These are phyloP conservation scores for Oscheius onirici DNA, from an alignment of 2,888 invertebrate species.

Conservation along the genomic window DNA sequence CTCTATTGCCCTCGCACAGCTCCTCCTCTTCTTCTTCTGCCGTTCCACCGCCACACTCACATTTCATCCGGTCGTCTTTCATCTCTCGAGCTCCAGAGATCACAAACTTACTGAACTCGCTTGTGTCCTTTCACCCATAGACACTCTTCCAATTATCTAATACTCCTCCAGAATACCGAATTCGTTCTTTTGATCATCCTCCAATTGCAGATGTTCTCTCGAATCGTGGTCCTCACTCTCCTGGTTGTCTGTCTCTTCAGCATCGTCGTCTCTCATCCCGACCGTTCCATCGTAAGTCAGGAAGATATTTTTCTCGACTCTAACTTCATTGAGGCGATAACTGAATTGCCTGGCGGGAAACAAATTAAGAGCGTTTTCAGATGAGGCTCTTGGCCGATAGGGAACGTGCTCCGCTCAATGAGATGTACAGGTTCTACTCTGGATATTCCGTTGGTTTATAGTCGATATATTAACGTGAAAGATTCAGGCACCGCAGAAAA, in stretches of 20 bases:
- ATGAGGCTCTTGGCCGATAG: conserved; percentile 19
- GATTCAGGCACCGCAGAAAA: conserved; percentile 39
- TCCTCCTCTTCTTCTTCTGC: too few species aligned
- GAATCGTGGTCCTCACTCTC: conserved; percentile 22
- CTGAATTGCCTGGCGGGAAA: conserved; percentile 5
- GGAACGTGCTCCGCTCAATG: conserved; percentile 10
- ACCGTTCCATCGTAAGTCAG: conserved; percentile 13
- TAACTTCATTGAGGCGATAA: conserved; percentile 4
- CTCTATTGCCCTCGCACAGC: too few species aligned
- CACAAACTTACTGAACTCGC: too few species aligned
- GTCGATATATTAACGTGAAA: neutral
- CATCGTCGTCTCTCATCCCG: conserved; percentile 14
- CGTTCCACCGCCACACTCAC: too few species aligned
- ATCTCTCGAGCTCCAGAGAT: too few species aligned
- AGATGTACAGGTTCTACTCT: conserved; percentile 16
- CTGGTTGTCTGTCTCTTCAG: conserved; percentile 12
- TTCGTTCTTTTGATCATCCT: neutral
- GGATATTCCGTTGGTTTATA: neutral
- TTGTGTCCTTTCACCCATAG: neutral
- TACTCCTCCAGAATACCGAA: neutral
- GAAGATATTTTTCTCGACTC: neutral
- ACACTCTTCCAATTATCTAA: neutral
- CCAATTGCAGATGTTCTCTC: conserved; percentile 27
- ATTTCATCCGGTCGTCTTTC: too few species aligned
- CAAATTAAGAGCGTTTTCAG: conserved; percentile 4